Percentiles rank a stretch among this genome's conserved stretches.
These are phyloP conservation scores for Maniola hyperantus DNA, from an alignment of 2,888 invertebrate genomes.

Conservation along the genomic window DNA sequence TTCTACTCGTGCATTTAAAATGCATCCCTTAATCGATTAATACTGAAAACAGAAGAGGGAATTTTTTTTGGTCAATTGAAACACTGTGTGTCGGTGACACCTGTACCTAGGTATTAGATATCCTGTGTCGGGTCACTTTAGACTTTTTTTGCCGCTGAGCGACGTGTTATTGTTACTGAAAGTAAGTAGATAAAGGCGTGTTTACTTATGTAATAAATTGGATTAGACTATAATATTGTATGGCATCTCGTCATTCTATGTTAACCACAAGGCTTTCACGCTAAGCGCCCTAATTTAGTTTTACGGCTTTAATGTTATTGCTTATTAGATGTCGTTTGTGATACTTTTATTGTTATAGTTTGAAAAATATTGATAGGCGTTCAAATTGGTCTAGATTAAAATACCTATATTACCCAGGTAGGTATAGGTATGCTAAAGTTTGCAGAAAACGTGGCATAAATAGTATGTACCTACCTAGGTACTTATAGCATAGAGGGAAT, in stretches of 20 bases:
- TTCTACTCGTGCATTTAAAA: no score
- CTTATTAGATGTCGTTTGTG: slow-evolving; percentile 6
- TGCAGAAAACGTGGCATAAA: neutral
- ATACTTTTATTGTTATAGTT: slow-evolving; percentile 4
- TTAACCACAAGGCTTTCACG: slow-evolving; percentile 16
- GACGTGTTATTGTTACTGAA: neutral
- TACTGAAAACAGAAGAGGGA: no score
- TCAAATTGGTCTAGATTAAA: neutral
- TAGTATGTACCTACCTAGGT: no score
- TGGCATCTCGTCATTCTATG: slow-evolving; percentile 13
- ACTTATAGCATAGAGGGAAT: no score
- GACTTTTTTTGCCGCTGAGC: no score
- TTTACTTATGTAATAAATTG: slow-evolving; percentile 18
- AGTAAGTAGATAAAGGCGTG: neutral
- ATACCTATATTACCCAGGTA: neutral
- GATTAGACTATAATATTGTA: slow-evolving; percentile 19
- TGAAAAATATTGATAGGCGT: slow-evolving; percentile 1
- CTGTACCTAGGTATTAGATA: no score
- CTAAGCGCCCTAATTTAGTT: slow-evolving; percentile 16
- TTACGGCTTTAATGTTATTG: slow-evolving; percentile 16
- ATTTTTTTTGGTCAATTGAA: no score
- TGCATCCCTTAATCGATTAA: no score
- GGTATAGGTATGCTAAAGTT: neutral
- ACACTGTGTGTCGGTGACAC: no score
- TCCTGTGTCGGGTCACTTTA: no score